These are phyloP conservation scores for Engraulis encrasicolus DNA, from an alignment of 2,113 vertebrate species.

Conservation along the genomic window DNA sequence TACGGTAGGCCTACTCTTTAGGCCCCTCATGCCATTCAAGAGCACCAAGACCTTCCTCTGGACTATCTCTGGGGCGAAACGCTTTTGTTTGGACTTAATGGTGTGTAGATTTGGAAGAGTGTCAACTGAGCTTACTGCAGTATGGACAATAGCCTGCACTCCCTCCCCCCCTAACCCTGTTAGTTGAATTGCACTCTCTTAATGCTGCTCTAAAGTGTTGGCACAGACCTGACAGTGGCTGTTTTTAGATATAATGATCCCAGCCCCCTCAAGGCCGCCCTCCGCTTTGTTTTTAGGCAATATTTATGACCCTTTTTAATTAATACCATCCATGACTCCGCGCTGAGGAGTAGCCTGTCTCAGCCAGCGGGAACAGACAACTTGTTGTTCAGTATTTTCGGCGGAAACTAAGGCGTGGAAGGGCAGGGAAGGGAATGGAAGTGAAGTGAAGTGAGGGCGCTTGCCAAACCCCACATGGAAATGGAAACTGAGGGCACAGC, in stretches of 20 bases:
- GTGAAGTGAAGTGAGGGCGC: not conserved
- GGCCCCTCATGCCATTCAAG: not conserved
- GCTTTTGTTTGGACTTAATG: not conserved
- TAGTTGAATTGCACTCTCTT: not conserved
- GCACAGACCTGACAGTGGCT: slow-evolving; percentile 11
- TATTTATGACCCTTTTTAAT: not conserved
- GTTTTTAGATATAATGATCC: not conserved
- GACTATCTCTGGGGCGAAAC: not conserved
- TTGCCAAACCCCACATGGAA: not conserved
- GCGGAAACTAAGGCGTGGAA: not conserved
- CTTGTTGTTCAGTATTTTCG: not conserved
- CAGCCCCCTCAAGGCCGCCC: not conserved
- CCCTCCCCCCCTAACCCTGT: not conserved
- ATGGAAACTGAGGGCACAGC: slow-evolving; percentile 8
- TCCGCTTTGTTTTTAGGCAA: not conserved
- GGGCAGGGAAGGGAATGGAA: no score
- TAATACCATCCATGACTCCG: not conserved
- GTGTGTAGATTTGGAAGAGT: not conserved
- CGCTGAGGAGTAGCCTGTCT: not conserved
- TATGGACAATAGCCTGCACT: not conserved
- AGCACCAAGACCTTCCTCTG: not conserved
- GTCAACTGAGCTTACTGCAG: not conserved
- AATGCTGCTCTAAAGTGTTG: not conserved
- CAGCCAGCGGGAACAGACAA: not conserved
- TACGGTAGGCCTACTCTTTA: no score